Evolutionary conservation across 2,113 vertebrate species (phyloP).

Genomic region (Xenopus tropicalis): DNA sequence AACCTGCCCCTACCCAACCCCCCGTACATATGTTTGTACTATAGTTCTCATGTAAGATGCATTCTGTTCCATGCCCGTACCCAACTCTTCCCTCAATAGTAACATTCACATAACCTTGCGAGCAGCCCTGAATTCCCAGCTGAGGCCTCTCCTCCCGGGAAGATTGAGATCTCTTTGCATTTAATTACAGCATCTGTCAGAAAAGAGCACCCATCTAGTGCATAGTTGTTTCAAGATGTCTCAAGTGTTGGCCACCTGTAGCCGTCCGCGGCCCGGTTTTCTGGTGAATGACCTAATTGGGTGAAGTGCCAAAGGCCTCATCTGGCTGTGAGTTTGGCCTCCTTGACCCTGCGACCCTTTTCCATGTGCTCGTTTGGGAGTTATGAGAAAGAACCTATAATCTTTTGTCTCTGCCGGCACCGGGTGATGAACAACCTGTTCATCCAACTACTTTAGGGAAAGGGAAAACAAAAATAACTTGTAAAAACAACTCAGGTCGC

Average conservation of each 20-base stretch:
- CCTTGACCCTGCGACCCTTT: background rate
- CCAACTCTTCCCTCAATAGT: background rate
- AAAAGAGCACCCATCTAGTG: background rate
- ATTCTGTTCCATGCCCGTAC: no score
- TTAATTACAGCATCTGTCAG: constrained; percentile 5
- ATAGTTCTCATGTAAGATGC: no score
- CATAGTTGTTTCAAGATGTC: constrained; percentile 7
- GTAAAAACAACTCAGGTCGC: no score
- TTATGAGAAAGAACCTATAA: constrained; percentile 1
- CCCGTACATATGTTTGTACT: no score
- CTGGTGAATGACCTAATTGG: constrained; percentile 7
- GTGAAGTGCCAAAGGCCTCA: constrained; percentile 19
- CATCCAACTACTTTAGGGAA: background rate
- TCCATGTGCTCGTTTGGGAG: background rate
- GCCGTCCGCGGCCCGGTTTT: background rate
- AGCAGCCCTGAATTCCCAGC: background rate
- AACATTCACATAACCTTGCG: background rate
- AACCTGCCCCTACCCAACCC: no score
- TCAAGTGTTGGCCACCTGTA: constrained; percentile 18
- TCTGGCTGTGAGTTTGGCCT: constrained; percentile 24
- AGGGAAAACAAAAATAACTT: background rate
- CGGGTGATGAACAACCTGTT: constrained; percentile 1
- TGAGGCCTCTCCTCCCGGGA: background rate
- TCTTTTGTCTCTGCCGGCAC: background rate
- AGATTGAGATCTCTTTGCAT: background rate